Percentiles rank a stretch among this genome's conserved stretches.
phyloP scores from a whole-genome alignment of 35 echinoderm and acorn worm species.

The Ophioderma brevispina region DNA sequence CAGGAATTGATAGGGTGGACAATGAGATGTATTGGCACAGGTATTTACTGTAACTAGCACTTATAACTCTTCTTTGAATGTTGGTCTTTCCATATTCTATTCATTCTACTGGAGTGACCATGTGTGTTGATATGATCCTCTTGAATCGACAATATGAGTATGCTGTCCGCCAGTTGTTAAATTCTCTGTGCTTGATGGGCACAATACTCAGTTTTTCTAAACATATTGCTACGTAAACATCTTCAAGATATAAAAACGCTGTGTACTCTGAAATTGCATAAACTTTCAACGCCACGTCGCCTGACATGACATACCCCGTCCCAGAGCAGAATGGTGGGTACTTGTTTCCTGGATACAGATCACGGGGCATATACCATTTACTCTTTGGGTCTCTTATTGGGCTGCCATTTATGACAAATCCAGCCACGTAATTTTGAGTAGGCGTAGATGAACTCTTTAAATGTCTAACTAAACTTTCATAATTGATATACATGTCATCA shows the following conservation, averaged over 20 bases:
- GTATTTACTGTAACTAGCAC: no score
- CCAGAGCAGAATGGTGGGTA: constrained; percentile 96
- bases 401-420: constrained; percentile 78
- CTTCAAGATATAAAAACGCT: constrained; percentile 85
- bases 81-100: constrained; percentile 90
- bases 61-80: constrained; percentile 35
- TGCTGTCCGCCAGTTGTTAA: constrained; percentile 91
- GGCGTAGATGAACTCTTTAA: constrained; percentile 11
- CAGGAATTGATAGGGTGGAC: no score
- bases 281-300: constrained; percentile 61
- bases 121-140: constrained; percentile 88
- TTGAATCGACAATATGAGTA: constrained; percentile 90
- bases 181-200: constrained; percentile 74
- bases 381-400: constrained; percentile 97
- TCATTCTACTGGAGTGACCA: constrained; percentile 91
- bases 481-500: constrained; percentile 92
- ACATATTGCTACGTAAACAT: constrained; percentile 83
- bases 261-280: constrained; percentile 73
- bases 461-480: constrained; percentile 70
- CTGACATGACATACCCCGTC: constrained; percentile 89
- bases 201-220: constrained; percentile 69
- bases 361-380: constrained; percentile 97
- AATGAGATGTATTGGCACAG: no score
- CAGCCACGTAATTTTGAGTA: constrained; percentile 51
- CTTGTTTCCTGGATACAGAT: constrained; percentile 73